Evolutionary conservation across 2,888 invertebrate species (phyloP).

Genomic region (Tetragnatha montana): DNA sequence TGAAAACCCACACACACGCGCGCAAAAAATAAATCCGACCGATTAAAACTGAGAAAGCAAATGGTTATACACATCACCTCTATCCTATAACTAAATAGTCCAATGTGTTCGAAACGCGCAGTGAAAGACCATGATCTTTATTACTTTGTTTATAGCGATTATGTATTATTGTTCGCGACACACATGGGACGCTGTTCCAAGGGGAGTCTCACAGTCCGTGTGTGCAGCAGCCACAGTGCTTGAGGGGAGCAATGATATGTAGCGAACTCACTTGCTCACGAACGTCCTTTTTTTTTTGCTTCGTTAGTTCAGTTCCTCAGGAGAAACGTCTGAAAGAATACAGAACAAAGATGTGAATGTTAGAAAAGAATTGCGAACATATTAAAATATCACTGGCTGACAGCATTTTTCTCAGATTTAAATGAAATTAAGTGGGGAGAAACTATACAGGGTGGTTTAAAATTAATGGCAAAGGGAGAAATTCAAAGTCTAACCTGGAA

Average conservation of each 20-base stretch:
- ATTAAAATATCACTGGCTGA: background rate
- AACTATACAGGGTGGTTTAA: background rate
- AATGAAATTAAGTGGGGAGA: background rate
- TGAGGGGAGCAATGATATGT: constrained; percentile 33
- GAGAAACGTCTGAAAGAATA: constrained; percentile 10
- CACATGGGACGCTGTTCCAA: constrained; percentile 5
- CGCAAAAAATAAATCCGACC: background rate
- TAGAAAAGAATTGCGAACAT: background rate
- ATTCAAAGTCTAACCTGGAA: too few species aligned
- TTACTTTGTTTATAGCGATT: constrained; percentile 4
- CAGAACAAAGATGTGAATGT: background rate
- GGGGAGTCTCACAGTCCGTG: background rate
- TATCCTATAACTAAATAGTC: background rate
- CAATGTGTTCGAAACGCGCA: background rate
- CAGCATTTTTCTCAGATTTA: background rate
- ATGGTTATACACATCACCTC: background rate
- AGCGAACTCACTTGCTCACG: background rate
- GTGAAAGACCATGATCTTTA: constrained; percentile 26
- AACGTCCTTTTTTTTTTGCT: background rate
- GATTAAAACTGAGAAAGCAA: background rate
- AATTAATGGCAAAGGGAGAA: too few species aligned
- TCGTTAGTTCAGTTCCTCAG: background rate
- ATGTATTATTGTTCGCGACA: background rate
- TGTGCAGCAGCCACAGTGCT: background rate
- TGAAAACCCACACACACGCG: background rate